Evolutionary conservation across 2,888 invertebrate genomes (phyloP).

Genomic region (Latrodectus hesperus): DNA sequence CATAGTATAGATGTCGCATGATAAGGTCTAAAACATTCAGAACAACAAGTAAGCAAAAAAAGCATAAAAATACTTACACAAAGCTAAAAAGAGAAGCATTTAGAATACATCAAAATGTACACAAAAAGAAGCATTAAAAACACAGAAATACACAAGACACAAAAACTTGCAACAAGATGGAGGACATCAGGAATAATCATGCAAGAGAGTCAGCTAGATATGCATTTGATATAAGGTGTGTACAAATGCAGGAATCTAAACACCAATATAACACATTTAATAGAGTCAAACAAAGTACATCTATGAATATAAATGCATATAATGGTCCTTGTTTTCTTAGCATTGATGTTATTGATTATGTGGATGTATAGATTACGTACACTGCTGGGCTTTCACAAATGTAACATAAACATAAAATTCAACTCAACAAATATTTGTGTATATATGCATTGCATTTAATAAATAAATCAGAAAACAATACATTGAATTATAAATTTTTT

Average conservation of each 20-base stretch:
- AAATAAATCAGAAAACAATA: too few species aligned
- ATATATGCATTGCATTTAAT: too few species aligned
- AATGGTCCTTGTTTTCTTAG: too few species aligned
- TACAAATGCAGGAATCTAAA: background rate
- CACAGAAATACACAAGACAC: constrained; percentile 3
- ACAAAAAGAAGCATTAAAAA: constrained; percentile 1
- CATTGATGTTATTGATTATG: too few species aligned
- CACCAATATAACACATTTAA: background rate
- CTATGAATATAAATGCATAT: too few species aligned
- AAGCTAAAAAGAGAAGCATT: constrained; percentile 8
- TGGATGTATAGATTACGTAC: too few species aligned
- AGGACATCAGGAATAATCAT: background rate
- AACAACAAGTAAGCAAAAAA: constrained; percentile 58
- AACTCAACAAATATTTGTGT: too few species aligned
- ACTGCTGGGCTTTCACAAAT: too few species aligned
- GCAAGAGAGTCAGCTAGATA: background rate
- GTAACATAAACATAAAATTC: too few species aligned
- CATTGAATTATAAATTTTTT: too few species aligned
- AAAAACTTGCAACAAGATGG: background rate
- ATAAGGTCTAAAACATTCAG: constrained; percentile 62
- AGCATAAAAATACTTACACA: constrained; percentile 10
- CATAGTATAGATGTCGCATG: constrained; percentile 67
- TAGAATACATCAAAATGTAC: background rate
- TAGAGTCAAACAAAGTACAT: too few species aligned
- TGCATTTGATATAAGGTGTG: background rate